Evolutionary conservation across 2,113 vertebrate genomes (phyloP).

Genomic region (Typhlomys cinereus): DNA sequence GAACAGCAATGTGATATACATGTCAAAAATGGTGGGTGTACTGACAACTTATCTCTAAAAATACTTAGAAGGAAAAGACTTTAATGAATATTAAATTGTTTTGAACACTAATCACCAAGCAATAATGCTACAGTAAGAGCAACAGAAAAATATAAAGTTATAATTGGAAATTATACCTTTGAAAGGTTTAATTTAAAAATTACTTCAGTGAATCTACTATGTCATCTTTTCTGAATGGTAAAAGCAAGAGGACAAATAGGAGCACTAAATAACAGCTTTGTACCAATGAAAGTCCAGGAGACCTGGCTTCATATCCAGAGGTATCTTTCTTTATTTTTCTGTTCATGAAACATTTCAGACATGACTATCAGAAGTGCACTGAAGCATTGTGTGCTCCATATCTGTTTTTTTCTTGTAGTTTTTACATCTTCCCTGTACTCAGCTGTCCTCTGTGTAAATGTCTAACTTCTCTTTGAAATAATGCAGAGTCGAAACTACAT

Average conservation of each 20-base stretch:
- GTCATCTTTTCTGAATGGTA: not conserved
- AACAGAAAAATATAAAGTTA: not conserved
- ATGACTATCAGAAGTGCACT: not conserved
- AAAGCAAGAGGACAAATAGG: not conserved
- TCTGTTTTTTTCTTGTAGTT: not conserved
- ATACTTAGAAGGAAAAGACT: not conserved
- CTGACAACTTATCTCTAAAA: not conserved
- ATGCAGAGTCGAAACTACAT: not conserved
- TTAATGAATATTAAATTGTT: not conserved
- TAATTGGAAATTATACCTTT: slow-evolving; percentile 22
- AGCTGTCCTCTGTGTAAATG: not conserved
- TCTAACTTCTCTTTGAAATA: not conserved
- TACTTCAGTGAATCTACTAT: not conserved
- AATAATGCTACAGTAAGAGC: slow-evolving; percentile 16
- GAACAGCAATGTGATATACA: not conserved
- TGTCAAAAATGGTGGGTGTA: not conserved
- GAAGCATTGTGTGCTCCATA: not conserved
- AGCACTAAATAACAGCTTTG: no score
- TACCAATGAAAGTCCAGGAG: not conserved
- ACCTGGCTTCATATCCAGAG: not conserved
- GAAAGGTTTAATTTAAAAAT: slow-evolving; percentile 41
- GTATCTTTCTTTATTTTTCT: not conserved
- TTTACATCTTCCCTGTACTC: not conserved
- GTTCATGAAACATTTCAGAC: not conserved
- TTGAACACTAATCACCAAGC: slow-evolving; percentile 62